Base-by-base conservation (phyloP, 2,113 vertebrate species). In the Oncorhynchus masou region DNA sequence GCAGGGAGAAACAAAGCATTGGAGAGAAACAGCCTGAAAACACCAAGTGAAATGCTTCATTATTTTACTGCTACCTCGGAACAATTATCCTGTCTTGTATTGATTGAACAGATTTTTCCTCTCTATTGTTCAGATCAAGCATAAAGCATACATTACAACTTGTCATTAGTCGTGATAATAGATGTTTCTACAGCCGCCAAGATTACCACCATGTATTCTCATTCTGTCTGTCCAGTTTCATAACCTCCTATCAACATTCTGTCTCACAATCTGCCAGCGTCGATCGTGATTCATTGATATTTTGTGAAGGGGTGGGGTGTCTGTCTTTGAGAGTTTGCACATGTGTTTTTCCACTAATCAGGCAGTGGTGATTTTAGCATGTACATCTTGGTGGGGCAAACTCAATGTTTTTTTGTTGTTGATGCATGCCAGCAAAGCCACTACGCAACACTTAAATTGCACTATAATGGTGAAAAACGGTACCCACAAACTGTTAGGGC, bases 11-110 rank as follows among this genome's bases (percentile, higher is more conserved):
- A 68, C 22, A 48, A 78, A 68, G 70, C 80, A 75, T 34, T 72
- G 78, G 67, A 70, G 72, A 81, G 82, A 86, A 82, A 81, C 82
- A 83, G 80, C 79, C 79, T 78, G 62, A 76, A 76, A 80, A 74
- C 62, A 51, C 45, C 60, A 71, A 54, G 6, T 68, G 20, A 15
- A 60, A 31, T 59, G 45, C 74, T 87, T 77, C 73, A 71, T 84
- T 83, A 74, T 83, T 79, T 77, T 66, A 79, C 12, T 60, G 70
- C 76, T 70, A 51, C 69, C 68, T 39, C 65, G 39, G 31, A 68
- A 68, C 67, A 31, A 73, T 72, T 66, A 66, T 49, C 60, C 68
- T 75, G 45, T 31, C 54, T 74, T 76, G 70, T 78, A 71, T 78
- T 74, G 73, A 74, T 73, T 71, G 73, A 31, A 75, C 20, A 64